Conservation (phyloP, 2,888 invertebrate genomes). For the Macrophya alboannulata region DNA sequence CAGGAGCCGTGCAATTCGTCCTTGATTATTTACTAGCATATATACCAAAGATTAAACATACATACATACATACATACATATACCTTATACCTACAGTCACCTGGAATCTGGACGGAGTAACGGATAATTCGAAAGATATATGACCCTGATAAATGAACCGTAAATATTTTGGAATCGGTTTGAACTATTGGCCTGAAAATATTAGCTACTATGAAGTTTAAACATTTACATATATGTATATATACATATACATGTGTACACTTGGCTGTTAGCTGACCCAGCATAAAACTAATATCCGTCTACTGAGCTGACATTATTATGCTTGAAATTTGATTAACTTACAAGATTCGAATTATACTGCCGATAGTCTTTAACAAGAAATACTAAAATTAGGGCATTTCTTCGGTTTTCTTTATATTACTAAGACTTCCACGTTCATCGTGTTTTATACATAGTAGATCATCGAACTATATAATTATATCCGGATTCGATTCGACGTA, state of each 20-base stretch:
- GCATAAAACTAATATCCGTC: background rate
- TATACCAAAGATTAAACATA: background rate
- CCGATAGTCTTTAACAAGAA: slow-evolving; percentile 14
- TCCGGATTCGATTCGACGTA: background rate
- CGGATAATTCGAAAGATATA: slow-evolving; percentile 35
- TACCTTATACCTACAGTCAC: background rate
- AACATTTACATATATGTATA: background rate
- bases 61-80: background rate
- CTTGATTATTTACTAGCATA: slow-evolving; percentile 18
- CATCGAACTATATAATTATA: background rate
- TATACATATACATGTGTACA: background rate
- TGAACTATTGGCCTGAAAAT: slow-evolving; percentile 41
- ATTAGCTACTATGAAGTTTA: background rate
- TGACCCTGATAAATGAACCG: slow-evolving; percentile 39
- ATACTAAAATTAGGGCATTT: slow-evolving; percentile 15
- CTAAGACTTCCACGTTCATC: slow-evolving; percentile 20
- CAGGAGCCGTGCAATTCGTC: slow-evolving; percentile 39
- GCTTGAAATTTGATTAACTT: slow-evolving; percentile 23
- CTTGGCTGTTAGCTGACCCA: slow-evolving; percentile 30
- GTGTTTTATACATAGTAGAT: background rate
- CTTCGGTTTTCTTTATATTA: background rate
- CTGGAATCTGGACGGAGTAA: slow-evolving; percentile 29
- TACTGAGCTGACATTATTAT: background rate
- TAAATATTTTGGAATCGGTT: slow-evolving; percentile 37
- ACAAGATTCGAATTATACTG: background rate